phyloP scores from a whole-genome alignment of 2,113 vertebrate species.

The Gobio gobio region DNA sequence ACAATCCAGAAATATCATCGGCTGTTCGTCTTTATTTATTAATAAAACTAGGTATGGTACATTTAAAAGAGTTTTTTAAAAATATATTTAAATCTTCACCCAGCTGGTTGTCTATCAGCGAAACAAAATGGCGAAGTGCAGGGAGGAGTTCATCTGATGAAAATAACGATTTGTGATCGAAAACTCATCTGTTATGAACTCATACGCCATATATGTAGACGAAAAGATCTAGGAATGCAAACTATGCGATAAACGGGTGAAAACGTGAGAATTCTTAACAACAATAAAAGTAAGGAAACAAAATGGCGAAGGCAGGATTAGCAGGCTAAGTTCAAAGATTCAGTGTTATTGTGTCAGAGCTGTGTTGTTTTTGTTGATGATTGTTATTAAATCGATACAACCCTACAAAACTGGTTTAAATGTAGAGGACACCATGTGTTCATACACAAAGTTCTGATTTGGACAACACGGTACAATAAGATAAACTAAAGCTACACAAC shows the following conservation, averaged over 20 bases:
- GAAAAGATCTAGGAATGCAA: background rate
- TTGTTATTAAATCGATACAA: background rate
- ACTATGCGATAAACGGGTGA: background rate
- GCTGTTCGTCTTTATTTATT: background rate
- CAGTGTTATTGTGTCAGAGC: constrained; percentile 2
- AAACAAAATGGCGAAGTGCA: constrained; percentile 79
- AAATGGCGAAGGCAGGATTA: constrained; percentile 72
- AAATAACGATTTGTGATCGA: constrained; percentile 54
- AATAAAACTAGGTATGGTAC: background rate
- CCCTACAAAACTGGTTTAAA: background rate
- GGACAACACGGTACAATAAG: constrained; percentile 17
- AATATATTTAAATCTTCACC: background rate
- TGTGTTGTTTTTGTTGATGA: background rate
- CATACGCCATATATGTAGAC: background rate
- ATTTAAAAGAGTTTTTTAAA: background rate
- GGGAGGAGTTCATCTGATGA: constrained; percentile 72
- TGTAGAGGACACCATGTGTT: background rate
- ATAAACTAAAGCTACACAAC: constrained; percentile 47
- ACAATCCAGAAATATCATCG: background rate
- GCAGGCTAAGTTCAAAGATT: constrained; percentile 16
- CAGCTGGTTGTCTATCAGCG: constrained; percentile 11
- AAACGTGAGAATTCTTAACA: background rate
- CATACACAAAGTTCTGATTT: background rate
- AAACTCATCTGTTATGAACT: background rate
- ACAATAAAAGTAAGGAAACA: constrained; percentile 57